Base-by-base conservation (phyloP, 2,797 vertebrate species). In the Myiotriccus ornatus region DNA sequence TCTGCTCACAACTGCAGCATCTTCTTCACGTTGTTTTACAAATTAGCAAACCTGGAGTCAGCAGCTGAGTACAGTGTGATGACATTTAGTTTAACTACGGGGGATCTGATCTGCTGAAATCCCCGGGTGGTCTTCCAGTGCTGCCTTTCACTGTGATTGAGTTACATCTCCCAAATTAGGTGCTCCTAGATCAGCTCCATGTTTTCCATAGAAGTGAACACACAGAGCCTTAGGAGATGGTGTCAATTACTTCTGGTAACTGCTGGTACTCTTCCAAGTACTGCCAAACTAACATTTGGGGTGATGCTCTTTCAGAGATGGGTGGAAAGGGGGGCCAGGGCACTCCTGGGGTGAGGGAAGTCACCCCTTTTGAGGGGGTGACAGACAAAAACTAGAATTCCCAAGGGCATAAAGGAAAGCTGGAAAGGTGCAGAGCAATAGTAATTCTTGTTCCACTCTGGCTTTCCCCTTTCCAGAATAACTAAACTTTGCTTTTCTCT, bases 31-130 rank as follows among this genome's bases (percentile, higher is more conserved):
- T 86, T 93, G 81, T 70, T 93, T 94, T 93, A 84, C 80, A 94
- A 95, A 96, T 96, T 84, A 90, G 85, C 80, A 84, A 82, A 90
- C 87, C 82, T 91, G 70, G 84, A 82, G 59, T 56, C 56, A 79
- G 75, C 87, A 76, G 81, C 91, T 27, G 3, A 6, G 56, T 79
- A 34, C 35, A 17, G 52, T 37, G 59, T 35, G 77, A 41, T 88
- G 84, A 73, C 85, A 88, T 91, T 94, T 75, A 83, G 76, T 92
- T 92, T 91, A 91, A 89, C 81, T 75, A 80, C 3, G 0, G 87
- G 84, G 37, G 49, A 83, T 52, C 60, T 67, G 70, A 70, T 67
- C 70, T 88, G 70, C 69, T 24, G n/a, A 67, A 90, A 84, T 57
- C 84, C 84, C 91, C 3, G 10, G 84, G 92, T 59, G 83, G 87